Percentiles rank a stretch among this genome's conserved stretches.
These are phyloP conservation scores for Chelon labrosus DNA, from an alignment of 2,797 vertebrate genomes.

Conservation along the genomic window DNA sequence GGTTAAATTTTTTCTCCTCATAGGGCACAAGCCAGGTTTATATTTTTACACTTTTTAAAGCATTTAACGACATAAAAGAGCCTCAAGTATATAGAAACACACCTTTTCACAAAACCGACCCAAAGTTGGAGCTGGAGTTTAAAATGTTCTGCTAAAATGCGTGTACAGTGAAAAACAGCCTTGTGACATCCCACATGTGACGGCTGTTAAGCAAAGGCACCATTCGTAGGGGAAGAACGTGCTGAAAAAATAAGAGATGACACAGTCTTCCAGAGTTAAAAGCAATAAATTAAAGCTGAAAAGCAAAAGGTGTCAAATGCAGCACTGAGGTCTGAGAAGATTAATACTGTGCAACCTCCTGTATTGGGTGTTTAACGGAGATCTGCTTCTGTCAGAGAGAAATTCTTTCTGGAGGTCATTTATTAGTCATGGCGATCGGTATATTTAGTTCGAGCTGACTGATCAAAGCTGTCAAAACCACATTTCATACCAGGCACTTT, in stretches of 20 bases:
- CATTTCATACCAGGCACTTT: not conserved
- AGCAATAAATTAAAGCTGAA: conserved; percentile 19
- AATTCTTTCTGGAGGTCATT: conserved; percentile 14
- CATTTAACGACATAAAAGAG: conserved; percentile 1
- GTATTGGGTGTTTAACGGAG: not conserved
- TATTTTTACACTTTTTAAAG: not conserved
- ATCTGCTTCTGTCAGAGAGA: conserved; percentile 18
- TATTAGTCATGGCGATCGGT: not conserved
- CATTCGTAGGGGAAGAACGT: conserved; percentile 13
- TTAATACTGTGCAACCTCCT: conserved; percentile 28
- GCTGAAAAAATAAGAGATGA: conserved; percentile 15
- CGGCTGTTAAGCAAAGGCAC: conserved; percentile 30
- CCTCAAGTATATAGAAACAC: not conserved
- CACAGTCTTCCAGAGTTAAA: conserved; percentile 5
- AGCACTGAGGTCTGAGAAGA: conserved; percentile 36
- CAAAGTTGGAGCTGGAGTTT: conserved; percentile 4
- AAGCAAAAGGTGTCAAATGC: conserved; percentile 37
- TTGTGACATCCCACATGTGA: conserved; percentile 51
- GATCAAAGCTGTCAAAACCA: not conserved
- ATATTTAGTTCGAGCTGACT: not conserved
- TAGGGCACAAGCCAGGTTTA: no score
- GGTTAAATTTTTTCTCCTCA: conserved; percentile 21
- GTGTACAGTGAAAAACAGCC: conserved; percentile 34
- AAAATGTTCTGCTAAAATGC: conserved; percentile 26
- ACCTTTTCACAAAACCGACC: conserved; percentile 7